Conservation (phyloP, 64 coral and sea anemone genomes). For the Astreopora myriophthalma region DNA sequence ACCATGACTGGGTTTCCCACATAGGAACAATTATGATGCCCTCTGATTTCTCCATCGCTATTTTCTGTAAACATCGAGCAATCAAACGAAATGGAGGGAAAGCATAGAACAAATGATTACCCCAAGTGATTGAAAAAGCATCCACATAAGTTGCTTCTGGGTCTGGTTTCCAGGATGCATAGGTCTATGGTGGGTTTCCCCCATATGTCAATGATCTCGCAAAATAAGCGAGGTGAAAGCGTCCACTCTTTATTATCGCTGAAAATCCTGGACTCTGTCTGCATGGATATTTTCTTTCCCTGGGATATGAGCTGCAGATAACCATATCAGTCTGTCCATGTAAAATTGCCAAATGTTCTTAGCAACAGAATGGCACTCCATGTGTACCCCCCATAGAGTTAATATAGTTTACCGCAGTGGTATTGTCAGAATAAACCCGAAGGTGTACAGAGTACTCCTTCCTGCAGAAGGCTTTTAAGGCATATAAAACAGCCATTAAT, state of each 20-base stretch:
- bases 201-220: constrained; percentile 17
- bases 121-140: constrained; percentile 66
- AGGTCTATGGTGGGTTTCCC: constrained; percentile 33
- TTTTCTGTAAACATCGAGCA: constrained; percentile 42
- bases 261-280: constrained; percentile 49
- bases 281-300: constrained; percentile 57
- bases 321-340: constrained; percentile 44
- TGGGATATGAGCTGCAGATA: constrained; percentile 62
- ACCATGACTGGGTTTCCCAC: constrained; percentile 74
- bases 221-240: constrained; percentile 28
- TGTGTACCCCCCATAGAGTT: constrained; percentile 58
- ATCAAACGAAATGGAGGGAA: constrained; percentile 73
- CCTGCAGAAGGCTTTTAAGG: no score
- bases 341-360: constrained; percentile 45
- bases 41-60: constrained; percentile 26
- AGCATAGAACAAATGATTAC: constrained; percentile 49
- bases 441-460: constrained; percentile 5
- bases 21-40: constrained; percentile 62
- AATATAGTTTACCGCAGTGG: constrained; percentile 47
- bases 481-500: constrained; percentile 31
- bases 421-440: constrained; percentile 66
- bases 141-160: constrained; percentile 43
- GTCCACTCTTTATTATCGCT: constrained; percentile 66
- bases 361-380: constrained; percentile 18
- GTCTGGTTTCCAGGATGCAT: constrained; percentile 79